A percentile compares a stretch with the other conserved stretches of the same genome.
phyloP scores from a whole-genome alignment of 2,113 vertebrate species.

The Suncus etruscus region DNA sequence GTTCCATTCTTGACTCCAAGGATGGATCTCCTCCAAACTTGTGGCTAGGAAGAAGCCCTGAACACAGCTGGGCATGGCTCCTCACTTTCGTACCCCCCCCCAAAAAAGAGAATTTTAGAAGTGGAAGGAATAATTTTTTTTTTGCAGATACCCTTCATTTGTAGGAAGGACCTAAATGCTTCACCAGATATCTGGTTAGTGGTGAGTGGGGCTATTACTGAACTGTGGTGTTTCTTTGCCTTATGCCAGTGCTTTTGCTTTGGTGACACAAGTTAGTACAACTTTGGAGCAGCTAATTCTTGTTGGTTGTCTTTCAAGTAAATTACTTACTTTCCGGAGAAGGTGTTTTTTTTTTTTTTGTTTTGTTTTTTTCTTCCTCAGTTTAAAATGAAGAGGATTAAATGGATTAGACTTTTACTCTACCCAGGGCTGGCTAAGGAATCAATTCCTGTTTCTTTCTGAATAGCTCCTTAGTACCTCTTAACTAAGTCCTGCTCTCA shows the following conservation, averaged over 20 bases:
- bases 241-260: neutral
- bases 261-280: neutral
- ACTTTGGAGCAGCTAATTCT: neutral
- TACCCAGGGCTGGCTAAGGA: neutral
- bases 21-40: too few relatives aligned
- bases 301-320: neutral
- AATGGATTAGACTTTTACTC: neutral
- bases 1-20: too few relatives aligned
- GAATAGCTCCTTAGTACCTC: neutral
- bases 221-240: neutral
- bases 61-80: too few relatives aligned
- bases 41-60: too few relatives aligned
- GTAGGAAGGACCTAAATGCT: neutral
- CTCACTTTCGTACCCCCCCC: too few relatives aligned
- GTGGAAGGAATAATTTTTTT: neutral
- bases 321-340: slow-evolving; percentile 17
- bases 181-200: neutral
- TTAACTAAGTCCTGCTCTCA: neutral
- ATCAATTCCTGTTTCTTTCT: neutral
- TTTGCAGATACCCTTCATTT: neutral
- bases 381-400: neutral
- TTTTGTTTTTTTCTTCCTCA: neutral
- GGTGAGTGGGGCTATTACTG: neutral
- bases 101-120: neutral
- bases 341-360: too few relatives aligned